Conservation (phyloP, 2,113 vertebrate genomes). For the Furnarius figulus region DNA sequence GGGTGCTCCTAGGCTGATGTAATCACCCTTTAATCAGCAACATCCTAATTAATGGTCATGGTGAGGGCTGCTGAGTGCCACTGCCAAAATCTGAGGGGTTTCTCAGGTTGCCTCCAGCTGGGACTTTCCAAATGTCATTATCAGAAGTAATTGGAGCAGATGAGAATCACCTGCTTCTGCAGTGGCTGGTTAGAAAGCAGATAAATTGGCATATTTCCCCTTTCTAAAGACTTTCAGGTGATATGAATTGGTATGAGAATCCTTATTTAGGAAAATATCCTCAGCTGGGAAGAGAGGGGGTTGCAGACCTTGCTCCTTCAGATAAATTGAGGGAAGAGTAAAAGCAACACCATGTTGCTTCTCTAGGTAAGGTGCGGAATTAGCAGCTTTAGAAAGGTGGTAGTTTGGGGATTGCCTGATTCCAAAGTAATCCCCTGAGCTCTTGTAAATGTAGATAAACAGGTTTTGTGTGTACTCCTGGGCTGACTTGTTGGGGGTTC, state of each 20-base stretch:
- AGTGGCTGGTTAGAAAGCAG: neutral
- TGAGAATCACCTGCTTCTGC: neutral
- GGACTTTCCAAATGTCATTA: neutral
- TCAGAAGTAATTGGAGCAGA: neutral
- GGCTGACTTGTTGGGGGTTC: rapidly evolving
- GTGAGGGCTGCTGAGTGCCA: neutral
- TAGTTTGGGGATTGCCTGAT: rapidly evolving
- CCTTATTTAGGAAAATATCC: neutral
- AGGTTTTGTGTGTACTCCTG: neutral
- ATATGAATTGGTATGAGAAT: neutral
- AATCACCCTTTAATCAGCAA: neutral
- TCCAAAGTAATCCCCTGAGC: rapidly evolving
- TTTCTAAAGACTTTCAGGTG: neutral
- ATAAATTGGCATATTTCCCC: neutral
- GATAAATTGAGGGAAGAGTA: neutral
- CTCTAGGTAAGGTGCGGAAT: neutral
- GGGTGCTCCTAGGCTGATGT: neutral
- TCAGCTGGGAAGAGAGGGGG: neutral
- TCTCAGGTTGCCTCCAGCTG: neutral
- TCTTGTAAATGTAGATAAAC: rapidly evolving
- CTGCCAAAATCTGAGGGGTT: neutral
- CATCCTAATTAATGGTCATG: neutral
- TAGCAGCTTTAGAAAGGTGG: rapidly evolving
- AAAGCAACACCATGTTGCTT: rapidly evolving
- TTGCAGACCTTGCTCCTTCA: neutral